phyloP scores from a whole-genome alignment of 1,140 invertebrate genomes.

The Drosophila melanica region DNA sequence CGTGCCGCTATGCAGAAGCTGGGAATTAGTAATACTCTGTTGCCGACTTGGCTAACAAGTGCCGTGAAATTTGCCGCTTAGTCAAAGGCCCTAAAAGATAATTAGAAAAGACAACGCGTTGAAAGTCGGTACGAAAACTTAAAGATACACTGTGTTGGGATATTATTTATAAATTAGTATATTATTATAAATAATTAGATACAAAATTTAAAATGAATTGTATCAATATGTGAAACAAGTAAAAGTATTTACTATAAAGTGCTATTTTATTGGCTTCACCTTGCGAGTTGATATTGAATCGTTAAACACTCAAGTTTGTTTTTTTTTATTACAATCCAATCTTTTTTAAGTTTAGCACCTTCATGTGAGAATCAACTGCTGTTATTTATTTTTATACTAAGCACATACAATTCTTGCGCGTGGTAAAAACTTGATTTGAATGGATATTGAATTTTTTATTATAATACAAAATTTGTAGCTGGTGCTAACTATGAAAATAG shows the following conservation, averaged over 20 bases:
- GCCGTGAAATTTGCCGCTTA: constrained; percentile 51
- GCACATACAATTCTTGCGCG: no score
- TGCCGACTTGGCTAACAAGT: constrained; percentile 31
- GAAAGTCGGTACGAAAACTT: not conserved
- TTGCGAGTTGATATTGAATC: not conserved
- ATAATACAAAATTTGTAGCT: no score
- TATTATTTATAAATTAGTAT: not conserved
- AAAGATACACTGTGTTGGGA: not conserved
- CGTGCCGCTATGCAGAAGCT: constrained; percentile 72
- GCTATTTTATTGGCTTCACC: constrained; percentile 7
- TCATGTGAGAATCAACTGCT: constrained; percentile 31
- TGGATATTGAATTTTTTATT: no score
- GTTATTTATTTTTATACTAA: no score
- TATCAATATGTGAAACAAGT: constrained; percentile 11
- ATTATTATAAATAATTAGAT: no score
- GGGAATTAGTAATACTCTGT: constrained; percentile 55
- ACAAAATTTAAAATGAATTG: constrained; percentile 11
- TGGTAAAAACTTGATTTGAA: not conserved
- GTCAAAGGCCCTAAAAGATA: constrained; percentile 24
- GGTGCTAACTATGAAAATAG: no score
- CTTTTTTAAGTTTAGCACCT: constrained; percentile 44
- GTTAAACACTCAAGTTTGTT: not conserved
- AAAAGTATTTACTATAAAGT: not conserved
- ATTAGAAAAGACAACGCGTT: constrained; percentile 27
- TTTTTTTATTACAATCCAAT: not conserved